Evolutionary conservation across 1,140 invertebrate genomes (phyloP).

Genomic region (Lerema accius): DNA sequence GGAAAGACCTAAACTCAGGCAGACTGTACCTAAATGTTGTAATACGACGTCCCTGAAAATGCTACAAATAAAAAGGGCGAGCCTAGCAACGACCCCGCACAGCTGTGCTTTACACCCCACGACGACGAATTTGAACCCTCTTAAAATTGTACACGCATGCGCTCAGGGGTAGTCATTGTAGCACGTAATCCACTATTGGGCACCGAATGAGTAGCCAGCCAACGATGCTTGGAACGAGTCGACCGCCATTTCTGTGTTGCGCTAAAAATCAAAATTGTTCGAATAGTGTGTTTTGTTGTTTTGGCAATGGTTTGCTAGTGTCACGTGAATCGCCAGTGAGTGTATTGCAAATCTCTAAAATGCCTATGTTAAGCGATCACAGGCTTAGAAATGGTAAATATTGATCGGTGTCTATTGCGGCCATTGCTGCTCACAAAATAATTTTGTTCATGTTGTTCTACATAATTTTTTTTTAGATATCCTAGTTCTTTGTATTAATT

Average conservation of each 20-base stretch:
- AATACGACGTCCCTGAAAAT: constrained; percentile 36
- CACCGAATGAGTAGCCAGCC: constrained; percentile 55
- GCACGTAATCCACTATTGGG: constrained; percentile 54
- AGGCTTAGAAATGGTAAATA: constrained; percentile 77
- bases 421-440: constrained; percentile 51
- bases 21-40: background rate
- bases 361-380: constrained; percentile 71
- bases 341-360: constrained; percentile 48
- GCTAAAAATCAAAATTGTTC: constrained; percentile 39
- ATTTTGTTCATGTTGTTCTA: background rate
- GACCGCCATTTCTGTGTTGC: constrained; percentile 42
- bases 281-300: constrained; percentile 41
- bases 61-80: constrained; percentile 41
- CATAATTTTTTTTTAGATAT: background rate
- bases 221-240: constrained; percentile 60
- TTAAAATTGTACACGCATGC: constrained; percentile 72
- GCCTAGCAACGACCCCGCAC: constrained; percentile 49
- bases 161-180: constrained; percentile 61
- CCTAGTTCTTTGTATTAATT: background rate
- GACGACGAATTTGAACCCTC: constrained; percentile 64
- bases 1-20: background rate
- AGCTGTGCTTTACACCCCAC: constrained; percentile 71
- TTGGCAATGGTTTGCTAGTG: constrained; percentile 61
- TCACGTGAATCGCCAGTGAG: constrained; percentile 54
- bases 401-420: constrained; percentile 65